Base-by-base conservation (phyloP, 1,140 invertebrate species). In the Periplaneta americana region DNA sequence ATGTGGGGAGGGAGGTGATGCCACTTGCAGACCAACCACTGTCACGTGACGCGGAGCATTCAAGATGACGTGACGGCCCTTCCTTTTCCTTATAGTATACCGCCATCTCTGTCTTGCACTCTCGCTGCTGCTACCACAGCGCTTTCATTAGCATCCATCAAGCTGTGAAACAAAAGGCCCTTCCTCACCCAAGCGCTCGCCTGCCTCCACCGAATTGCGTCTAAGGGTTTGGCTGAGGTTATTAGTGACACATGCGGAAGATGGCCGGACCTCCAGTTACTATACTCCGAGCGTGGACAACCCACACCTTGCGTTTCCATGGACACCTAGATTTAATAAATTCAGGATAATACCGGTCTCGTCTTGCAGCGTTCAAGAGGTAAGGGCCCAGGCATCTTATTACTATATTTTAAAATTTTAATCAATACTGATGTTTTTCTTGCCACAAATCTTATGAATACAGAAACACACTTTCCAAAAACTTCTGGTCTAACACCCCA, bases 141-240 rank as follows among this genome's bases (percentile, higher is more conserved):
- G 75, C 83, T 83, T 83, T 83, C 83, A 83, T 83, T 83, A 83
- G 83, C 83, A 83, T 83, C 83, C 83, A 83, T 83, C 83, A 83
- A 83, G 83, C 83, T 80, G 81, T 83, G 83, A 83, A 83, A 83
- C 83, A 83, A 83, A 83, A 82, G 77, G 66, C n/a, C n/a, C n/a
- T n/a, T n/a, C n/a, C n/a, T n/a, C 32, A 22, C 36, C 81, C 74
- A 28, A 22, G 15, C 75, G 57, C 80, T 79, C 57, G 17, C 75
- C 75, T 77, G 75, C 75, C 75, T 77, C 79, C 36, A 57, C 79
- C 76, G 79, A 74, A 66, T 57, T 74, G 39, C 66, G 79, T 74
- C 66, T 80, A 32, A 36, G 33, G 39, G 36, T 35, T 35, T 57
- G 79, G 48, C 39, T 80, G 39, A 48, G 79, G 79, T 80, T 80